These are phyloP conservation scores for Ennomos fuscantarius DNA, from an alignment of 2,888 invertebrate species.

Conservation along the genomic window DNA sequence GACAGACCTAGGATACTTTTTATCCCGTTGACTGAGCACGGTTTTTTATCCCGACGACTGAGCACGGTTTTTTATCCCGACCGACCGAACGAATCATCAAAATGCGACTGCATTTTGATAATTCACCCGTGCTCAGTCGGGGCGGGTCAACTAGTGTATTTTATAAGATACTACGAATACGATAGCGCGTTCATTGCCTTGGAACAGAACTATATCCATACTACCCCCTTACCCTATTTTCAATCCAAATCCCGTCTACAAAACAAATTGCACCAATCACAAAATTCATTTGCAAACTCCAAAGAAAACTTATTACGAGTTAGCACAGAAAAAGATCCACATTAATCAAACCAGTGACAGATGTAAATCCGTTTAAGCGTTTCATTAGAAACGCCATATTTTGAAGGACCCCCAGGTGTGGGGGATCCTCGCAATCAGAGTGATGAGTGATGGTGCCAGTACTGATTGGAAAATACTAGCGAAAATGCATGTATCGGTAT, in stretches of 20 bases:
- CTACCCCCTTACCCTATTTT: neutral
- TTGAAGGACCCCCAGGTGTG: constrained; percentile 42
- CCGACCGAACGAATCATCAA: too few relatives aligned
- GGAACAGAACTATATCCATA: too few relatives aligned
- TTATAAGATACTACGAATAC: too few relatives aligned
- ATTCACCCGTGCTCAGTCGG: too few relatives aligned
- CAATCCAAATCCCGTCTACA: constrained; percentile 1
- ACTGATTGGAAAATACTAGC: constrained; percentile 27
- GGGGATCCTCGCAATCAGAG: constrained; percentile 11
- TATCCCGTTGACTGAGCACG: too few relatives aligned
- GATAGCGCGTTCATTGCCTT: too few relatives aligned
- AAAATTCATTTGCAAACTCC: constrained; percentile 30
- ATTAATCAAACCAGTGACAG: constrained; percentile 64
- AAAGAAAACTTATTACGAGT: constrained; percentile 42
- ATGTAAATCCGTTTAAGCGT: constrained; percentile 61
- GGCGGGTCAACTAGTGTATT: too few relatives aligned
- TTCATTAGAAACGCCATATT: constrained; percentile 68
- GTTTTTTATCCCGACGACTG: too few relatives aligned
- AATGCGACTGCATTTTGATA: too few relatives aligned
- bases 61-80: too few relatives aligned
- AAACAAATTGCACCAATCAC: constrained; percentile 34
- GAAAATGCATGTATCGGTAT: neutral
- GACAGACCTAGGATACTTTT: too few relatives aligned
- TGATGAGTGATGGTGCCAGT: constrained; percentile 15
- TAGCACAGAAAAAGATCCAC: constrained; percentile 41